phyloP scores from a whole-genome alignment of 2,113 vertebrate genomes.

The Recurvirostra avosetta region DNA sequence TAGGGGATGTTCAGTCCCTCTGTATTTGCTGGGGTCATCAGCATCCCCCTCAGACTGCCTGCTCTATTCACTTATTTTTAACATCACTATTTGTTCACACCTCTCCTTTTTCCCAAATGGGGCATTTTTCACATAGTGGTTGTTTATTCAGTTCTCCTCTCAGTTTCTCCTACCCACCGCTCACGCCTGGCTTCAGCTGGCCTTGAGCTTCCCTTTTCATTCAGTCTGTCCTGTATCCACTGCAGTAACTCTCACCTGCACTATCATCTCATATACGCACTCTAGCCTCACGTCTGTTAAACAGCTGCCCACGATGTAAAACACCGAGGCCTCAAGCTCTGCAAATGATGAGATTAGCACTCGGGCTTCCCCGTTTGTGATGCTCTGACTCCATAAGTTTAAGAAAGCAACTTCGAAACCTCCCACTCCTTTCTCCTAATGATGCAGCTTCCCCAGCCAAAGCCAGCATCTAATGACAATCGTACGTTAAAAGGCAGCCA shows the following conservation, averaged over 20 bases:
- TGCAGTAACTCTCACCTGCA: neutral
- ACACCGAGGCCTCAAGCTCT: neutral
- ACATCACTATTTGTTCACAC: neutral
- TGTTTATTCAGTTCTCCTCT: neutral
- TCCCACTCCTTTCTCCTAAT: neutral
- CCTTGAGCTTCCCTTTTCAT: neutral
- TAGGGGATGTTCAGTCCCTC: neutral
- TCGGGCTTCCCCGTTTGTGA: neutral
- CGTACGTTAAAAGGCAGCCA: fast-evolving
- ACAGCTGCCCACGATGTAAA: neutral
- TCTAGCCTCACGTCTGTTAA: fast-evolving
- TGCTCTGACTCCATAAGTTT: neutral
- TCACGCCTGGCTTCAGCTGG: neutral
- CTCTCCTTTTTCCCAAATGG: neutral
- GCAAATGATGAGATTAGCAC: fast-evolving
- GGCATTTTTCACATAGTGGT: neutral
- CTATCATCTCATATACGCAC: neutral
- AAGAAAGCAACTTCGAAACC: neutral
- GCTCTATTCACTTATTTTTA: neutral
- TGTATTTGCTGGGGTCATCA: neutral
- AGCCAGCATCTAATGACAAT: neutral
- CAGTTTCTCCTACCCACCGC: neutral
- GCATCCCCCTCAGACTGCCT: neutral
- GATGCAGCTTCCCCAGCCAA: neutral
- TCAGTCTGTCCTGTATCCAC: fast-evolving